Evolutionary conservation across 2,888 invertebrate genomes (phyloP), one percentile per base, ranked within the genome.

Genomic region (Ochropleura plecta): DNA sequence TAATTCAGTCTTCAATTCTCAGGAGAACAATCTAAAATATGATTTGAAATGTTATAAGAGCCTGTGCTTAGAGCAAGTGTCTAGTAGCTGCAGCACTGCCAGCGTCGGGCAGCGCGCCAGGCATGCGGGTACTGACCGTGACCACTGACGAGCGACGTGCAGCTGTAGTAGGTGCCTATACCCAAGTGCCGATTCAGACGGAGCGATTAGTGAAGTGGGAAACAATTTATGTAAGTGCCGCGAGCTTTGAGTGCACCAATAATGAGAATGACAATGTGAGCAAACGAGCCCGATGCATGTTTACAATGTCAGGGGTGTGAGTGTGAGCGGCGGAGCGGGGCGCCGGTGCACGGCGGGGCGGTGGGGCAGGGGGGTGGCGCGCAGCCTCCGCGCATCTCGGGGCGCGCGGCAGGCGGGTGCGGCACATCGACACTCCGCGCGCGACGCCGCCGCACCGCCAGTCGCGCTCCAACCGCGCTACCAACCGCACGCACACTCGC

Each of bases 311-410:
- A 66, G 73, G 79, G 69, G 79, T 30, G 64, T 74, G 68, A n/a
- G 84, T 30, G 73, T 74, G 60, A 62, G 81, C 48, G 53, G 76
- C n/a, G 79, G 48, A 73, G 77, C 74, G 67, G 76, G 42, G 12
- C 4, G 44, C 70, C 74, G 77, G 63, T 79, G 18, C n/a, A n/a
- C n/a, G n/a, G n/a, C n/a, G 76, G 12, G 44, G 55, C 46, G 73
- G 18, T 12, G 46, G 71, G 46, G 78, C 63, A 57, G 82, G 75
- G 84, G 85, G 83, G 73, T 42, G 85, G 86, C 88, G 89, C 90
- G 92, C 94, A 92, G 93, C 92, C 92, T 90, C 90, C 90, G 93
- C 92, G 89, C 89, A 88, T 85, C 88, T 86, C 90, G 71, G 78
- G 73, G 81, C 75, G 82, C 80, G 81, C 88, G 88, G 79, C 79